Conservation (phyloP, 2,888 invertebrate genomes). For the Hermaeophaga mercurialis region DNA sequence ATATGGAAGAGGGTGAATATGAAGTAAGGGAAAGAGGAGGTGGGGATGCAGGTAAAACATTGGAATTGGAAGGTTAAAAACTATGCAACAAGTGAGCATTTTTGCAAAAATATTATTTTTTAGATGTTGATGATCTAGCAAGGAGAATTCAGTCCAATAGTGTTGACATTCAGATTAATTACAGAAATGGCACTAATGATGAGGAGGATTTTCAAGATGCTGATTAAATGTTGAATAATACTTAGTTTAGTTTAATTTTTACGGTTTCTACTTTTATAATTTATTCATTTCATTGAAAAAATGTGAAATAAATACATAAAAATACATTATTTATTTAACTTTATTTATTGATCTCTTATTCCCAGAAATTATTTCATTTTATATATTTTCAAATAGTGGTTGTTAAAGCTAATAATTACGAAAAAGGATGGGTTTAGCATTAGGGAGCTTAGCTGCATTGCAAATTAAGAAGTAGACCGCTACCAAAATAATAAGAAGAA, state of each 20-base stretch:
- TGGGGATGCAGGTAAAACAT: constrained; percentile 50
- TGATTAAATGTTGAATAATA: constrained; percentile 53
- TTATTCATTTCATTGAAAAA: constrained; percentile 6
- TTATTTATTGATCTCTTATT: no score
- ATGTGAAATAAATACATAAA: no score
- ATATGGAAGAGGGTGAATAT: constrained; percentile 55
- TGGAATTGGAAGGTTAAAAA: no score
- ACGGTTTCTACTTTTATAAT: constrained; percentile 29
- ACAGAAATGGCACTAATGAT: constrained; percentile 48
- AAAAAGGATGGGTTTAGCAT: no score
- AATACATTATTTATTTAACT: no score
- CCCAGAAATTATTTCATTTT: no score
- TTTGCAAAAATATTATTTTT: no score
- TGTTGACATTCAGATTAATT: constrained; percentile 50
- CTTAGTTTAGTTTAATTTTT: constrained; percentile 10
- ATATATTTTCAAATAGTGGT: no score
- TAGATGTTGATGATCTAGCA: constrained; percentile 48
- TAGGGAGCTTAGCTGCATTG: no score
- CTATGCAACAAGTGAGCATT: no score
- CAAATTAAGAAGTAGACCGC: no score
- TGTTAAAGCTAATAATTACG: no score
- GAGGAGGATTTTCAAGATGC: constrained; percentile 66
- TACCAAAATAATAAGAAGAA: neutral
- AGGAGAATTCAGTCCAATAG: constrained; percentile 56
- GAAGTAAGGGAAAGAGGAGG: constrained; percentile 58